Base-by-base conservation (phyloP, 2,797 vertebrate species). In the Enteromius unitaeniatus region DNA sequence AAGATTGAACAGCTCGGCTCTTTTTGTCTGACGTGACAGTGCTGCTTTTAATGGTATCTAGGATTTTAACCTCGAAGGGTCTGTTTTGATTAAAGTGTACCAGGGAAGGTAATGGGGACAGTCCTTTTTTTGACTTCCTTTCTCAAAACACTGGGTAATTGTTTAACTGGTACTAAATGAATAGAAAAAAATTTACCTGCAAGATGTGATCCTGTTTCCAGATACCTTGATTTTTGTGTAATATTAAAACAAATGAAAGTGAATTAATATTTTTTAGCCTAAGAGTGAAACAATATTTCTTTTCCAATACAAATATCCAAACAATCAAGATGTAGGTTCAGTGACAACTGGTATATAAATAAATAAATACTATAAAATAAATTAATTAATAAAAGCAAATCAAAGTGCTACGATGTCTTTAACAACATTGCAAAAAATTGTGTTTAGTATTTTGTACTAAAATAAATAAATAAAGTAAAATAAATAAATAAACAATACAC, bases 1-100 rank as follows among this genome's bases (percentile, higher is more conserved):
- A 14, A 40, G 21, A 40, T 62, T 40, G 45, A 79, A 70, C 58
- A 64, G 45, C 58, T 49, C 70, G 14, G 21, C 64, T 68, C 28
- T 47, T 78, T 79, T 74, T 65, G 21, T 74, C 40, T 65, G 45
- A 64, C 21, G 21, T 67, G 15, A 51, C 55, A 51, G n/a, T 74
- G 9, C 17, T 55, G 65, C 10, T 64, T 51, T 72, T 81, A n/a
- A 23, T 23, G 34, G 17, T 23, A 82, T 82, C 55, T 34, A 73
- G 53, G 68, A 47, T 62, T 64, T 78, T 47, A 49, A 81, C 67
- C 79, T 47, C 42, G 68, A 40, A 62, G 42, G 69, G 26, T 64
- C 17, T 64, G 21, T 75, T 65, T 75, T 34, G 45, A 82, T 74
- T 73, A 49, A 74, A 51, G 34, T 49, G 14, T 82, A 58, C 80